phyloP scores from a whole-genome alignment of 2,888 invertebrate genomes.

The Andricus curvator region DNA sequence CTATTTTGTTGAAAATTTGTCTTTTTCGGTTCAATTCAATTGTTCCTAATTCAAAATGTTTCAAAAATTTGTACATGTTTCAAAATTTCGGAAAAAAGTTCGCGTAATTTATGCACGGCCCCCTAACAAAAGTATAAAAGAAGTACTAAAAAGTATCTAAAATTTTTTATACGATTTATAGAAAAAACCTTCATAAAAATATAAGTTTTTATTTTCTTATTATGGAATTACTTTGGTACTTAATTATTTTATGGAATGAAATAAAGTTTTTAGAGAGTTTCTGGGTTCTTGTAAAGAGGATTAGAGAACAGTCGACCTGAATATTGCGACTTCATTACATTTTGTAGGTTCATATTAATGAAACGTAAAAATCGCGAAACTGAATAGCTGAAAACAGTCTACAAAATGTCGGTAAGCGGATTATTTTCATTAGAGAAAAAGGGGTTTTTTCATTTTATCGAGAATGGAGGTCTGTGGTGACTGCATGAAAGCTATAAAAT shows the following conservation, averaged over 20 bases:
- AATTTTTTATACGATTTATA: neutral
- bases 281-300: neutral
- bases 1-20: too few species aligned
- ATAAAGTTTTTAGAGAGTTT: neutral
- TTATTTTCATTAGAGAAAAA: slow-evolving; percentile 27
- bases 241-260: neutral
- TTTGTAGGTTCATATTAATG: neutral
- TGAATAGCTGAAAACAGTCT: neutral
- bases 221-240: neutral
- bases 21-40: too few species aligned
- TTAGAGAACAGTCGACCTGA: neutral
- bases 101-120: too few species aligned
- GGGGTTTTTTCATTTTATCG: slow-evolving; percentile 8
- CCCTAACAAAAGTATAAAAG: neutral
- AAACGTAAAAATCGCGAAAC: neutral
- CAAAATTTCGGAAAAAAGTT: too few species aligned
- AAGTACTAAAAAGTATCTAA: neutral
- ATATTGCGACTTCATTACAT: neutral
- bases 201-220: too few species aligned
- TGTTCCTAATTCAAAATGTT: too few species aligned
- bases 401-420: slow-evolving; percentile 12
- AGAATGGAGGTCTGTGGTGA: neutral
- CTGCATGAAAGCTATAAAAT: slow-evolving; percentile 5
- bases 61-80: too few species aligned
- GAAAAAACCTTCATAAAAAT: too few species aligned